These are phyloP conservation scores for Cryptops parisi DNA, from an alignment of 2,888 invertebrate genomes.

Conservation along the genomic window DNA sequence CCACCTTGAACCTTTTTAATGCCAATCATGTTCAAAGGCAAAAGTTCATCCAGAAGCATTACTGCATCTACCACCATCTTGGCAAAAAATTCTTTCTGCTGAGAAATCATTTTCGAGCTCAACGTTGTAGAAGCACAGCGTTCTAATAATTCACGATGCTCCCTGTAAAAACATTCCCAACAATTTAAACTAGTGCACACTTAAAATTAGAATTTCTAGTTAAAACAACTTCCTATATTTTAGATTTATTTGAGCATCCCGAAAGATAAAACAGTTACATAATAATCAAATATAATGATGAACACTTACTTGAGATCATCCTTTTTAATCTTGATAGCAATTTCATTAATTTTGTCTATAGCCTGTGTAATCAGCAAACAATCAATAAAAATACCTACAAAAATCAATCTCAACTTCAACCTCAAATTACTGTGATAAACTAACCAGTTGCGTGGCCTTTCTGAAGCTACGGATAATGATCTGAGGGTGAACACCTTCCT, in stretches of 20 bases:
- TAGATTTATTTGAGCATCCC: too few species aligned
- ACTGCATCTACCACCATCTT: constrained; percentile 98
- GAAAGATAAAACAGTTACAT: too few species aligned
- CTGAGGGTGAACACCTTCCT: constrained; percentile 93
- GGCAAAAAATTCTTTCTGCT: constrained; percentile 89
- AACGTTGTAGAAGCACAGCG: constrained; percentile 93
- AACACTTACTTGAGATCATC: constrained; percentile 24
- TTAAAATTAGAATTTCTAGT: too few species aligned
- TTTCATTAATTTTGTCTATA: constrained; percentile 61
- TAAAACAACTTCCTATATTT: too few species aligned
- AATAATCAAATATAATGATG: neutral
- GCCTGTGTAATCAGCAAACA: constrained; percentile 32
- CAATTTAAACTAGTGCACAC: too few species aligned
- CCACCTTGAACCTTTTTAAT: constrained; percentile 79
- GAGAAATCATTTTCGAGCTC: constrained; percentile 92
- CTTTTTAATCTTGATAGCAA: constrained; percentile 46
- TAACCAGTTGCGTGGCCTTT: constrained; percentile 54
- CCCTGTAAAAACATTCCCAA: constrained; percentile 18
- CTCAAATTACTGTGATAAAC: too few species aligned
- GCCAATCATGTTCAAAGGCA: constrained; percentile 98
- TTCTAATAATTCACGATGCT: constrained; percentile 35
- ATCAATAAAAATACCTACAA: neutral
- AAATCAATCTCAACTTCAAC: neutral
- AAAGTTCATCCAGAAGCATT: constrained; percentile 65
- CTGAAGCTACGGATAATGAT: constrained; percentile 80